Evolutionary conservation across 2,888 invertebrate species (phyloP).

Genomic region (Dendrolimus pini): DNA sequence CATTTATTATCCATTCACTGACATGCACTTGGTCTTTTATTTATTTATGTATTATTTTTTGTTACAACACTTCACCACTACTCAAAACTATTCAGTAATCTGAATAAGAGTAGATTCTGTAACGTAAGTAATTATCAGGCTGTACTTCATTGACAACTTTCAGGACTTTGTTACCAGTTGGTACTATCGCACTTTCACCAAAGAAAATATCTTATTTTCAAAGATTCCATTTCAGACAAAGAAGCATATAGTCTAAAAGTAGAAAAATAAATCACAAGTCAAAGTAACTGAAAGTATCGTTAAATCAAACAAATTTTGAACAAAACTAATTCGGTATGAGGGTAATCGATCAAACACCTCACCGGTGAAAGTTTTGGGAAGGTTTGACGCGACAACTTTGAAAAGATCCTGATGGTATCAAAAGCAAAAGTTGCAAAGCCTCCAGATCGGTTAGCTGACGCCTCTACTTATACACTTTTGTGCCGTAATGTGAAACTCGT

Average conservation of each 20-base stretch:
- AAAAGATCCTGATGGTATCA: conserved; percentile 28
- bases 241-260: not conserved
- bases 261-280: not conserved
- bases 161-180: too few species aligned
- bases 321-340: conserved; percentile 26
- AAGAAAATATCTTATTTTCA: not conserved
- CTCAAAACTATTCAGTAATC: too few species aligned
- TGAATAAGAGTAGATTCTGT: too few species aligned
- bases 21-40: too few species aligned
- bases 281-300: conserved; percentile 1
- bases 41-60: too few species aligned
- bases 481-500: conserved; percentile 40
- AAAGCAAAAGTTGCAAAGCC: conserved; percentile 32
- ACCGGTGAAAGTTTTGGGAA: conserved; percentile 22
- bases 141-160: too few species aligned
- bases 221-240: not conserved
- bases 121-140: too few species aligned
- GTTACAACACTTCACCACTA: too few species aligned
- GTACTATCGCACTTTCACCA: not conserved
- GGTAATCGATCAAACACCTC: conserved; percentile 36
- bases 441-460: conserved; percentile 22
- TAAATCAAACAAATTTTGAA: conserved; percentile 14
- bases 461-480: conserved; percentile 31
- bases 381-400: conserved; percentile 31
- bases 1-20: too few species aligned